Evolutionary conservation across 37 sponge, comb jelly and placozoan species (phyloP).

Genomic region (Crambe crambe): DNA sequence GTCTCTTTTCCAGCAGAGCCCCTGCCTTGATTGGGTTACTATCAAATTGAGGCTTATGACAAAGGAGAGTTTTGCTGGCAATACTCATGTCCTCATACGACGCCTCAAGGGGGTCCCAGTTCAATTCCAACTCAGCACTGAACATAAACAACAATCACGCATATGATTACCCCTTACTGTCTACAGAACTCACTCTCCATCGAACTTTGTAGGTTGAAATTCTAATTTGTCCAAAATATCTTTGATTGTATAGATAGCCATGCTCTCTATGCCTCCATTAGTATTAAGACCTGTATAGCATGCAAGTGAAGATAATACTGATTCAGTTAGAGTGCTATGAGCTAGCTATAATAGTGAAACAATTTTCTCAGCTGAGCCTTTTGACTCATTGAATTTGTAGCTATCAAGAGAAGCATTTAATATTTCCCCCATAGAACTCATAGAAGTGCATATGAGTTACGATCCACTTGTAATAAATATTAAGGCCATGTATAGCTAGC

Average conservation of each 20-base stretch:
- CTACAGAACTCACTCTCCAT: slow-evolving; percentile 38
- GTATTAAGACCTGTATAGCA: slow-evolving; percentile 18
- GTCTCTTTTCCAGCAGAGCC: too few relatives aligned
- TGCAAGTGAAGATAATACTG: too few relatives aligned
- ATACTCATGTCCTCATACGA: slow-evolving; percentile 39
- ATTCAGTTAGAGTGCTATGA: too few relatives aligned
- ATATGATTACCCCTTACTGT: not conserved
- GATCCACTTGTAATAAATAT: too few relatives aligned
- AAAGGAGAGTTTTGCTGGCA: slow-evolving; percentile 11
- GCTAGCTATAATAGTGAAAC: too few relatives aligned
- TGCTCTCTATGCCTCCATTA: not conserved
- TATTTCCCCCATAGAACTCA: too few relatives aligned
- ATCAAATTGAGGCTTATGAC: not conserved
- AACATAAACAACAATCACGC: not conserved
- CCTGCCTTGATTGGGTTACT: not conserved
- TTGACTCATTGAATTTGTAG: too few relatives aligned
- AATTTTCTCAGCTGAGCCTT: too few relatives aligned
- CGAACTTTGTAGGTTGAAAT: slow-evolving; percentile 1
- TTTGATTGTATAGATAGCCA: not conserved
- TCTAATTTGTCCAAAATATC: slow-evolving; percentile 8
- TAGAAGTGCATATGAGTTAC: too few relatives aligned
- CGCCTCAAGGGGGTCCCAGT: slow-evolving; percentile 69
- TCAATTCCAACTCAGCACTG: slow-evolving; percentile 41
- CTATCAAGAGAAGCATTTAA: too few relatives aligned
- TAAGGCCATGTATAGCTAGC: too few relatives aligned